These are phyloP conservation scores for Cinclus cinclus DNA, from an alignment of 2,113 vertebrate genomes.

Conservation along the genomic window DNA sequence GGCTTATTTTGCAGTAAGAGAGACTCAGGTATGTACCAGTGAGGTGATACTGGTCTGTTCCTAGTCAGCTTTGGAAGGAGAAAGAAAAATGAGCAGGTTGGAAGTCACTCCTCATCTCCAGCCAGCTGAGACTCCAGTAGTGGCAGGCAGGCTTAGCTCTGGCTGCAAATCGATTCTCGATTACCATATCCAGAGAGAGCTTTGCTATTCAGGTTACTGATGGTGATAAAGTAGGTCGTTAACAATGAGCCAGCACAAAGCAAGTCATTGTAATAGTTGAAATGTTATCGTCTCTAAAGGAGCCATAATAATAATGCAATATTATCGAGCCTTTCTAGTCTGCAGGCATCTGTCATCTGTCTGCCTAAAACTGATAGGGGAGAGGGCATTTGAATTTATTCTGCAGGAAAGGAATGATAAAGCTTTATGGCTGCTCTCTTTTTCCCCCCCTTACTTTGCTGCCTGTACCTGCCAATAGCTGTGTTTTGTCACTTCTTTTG, in stretches of 20 bases:
- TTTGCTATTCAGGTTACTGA: constrained; percentile 10
- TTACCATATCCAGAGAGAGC: constrained; percentile 18
- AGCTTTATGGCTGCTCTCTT: constrained; percentile 10
- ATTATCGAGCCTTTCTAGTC: constrained; percentile 41
- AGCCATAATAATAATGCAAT: constrained; percentile 34
- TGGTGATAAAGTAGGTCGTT: constrained; percentile 51
- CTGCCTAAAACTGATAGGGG: constrained; percentile 28
- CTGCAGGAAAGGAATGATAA: neutral
- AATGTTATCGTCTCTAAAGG: constrained; percentile 42
- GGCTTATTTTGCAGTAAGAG: neutral
- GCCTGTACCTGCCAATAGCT: neutral
- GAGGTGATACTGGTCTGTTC: neutral
- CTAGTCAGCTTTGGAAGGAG: neutral
- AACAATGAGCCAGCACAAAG: constrained; percentile 46
- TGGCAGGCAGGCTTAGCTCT: neutral
- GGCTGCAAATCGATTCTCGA: constrained; percentile 30
- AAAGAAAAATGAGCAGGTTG: neutral
- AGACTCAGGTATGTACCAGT: neutral
- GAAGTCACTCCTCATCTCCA: constrained; percentile 9
- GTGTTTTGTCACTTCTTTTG: neutral
- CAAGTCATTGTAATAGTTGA: constrained; percentile 50
- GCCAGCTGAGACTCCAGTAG: neutral
- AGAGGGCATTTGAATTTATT: constrained; percentile 33
- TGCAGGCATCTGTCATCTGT: constrained; percentile 41
- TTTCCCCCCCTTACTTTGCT: neutral